phyloP scores from a whole-genome alignment of 2,113 vertebrate genomes.

The Furnarius figulus region DNA sequence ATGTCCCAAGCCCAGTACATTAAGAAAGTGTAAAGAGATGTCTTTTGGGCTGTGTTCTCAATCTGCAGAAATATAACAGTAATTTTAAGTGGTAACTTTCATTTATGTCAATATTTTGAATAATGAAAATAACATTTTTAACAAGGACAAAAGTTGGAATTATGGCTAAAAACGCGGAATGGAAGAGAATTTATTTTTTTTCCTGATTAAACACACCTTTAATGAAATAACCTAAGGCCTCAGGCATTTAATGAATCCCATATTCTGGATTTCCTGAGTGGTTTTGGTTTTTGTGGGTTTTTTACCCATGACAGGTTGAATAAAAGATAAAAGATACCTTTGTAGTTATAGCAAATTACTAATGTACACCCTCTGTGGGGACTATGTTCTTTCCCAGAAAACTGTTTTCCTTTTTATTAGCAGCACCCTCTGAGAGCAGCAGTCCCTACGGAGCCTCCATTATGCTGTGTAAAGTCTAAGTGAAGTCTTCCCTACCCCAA shows the following conservation, averaged over 20 bases:
- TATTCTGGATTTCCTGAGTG: neutral
- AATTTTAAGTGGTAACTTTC: neutral
- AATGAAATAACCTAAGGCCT: neutral
- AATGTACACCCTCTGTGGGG: neutral
- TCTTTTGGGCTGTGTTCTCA: neutral
- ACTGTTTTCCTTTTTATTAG: neutral
- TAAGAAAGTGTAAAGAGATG: neutral
- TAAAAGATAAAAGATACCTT: neutral
- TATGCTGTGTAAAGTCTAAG: neutral
- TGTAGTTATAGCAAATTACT: neutral
- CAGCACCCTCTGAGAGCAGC: neutral
- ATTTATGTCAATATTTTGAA: neutral
- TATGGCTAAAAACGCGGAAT: neutral
- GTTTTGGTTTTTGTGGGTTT: neutral
- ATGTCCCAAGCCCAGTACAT: rapidly evolving
- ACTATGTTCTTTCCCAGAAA: neutral
- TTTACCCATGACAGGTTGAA: neutral
- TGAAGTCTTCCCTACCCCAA: neutral
- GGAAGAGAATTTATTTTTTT: neutral
- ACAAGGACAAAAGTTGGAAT: neutral
- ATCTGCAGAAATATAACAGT: neutral
- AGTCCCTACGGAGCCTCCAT: neutral
- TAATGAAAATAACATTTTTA: neutral
- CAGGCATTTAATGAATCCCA: neutral
- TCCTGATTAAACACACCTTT: neutral